Evolutionary conservation across 1,140 invertebrate species (phyloP).

Genomic region (Diabrotica virgifera): DNA sequence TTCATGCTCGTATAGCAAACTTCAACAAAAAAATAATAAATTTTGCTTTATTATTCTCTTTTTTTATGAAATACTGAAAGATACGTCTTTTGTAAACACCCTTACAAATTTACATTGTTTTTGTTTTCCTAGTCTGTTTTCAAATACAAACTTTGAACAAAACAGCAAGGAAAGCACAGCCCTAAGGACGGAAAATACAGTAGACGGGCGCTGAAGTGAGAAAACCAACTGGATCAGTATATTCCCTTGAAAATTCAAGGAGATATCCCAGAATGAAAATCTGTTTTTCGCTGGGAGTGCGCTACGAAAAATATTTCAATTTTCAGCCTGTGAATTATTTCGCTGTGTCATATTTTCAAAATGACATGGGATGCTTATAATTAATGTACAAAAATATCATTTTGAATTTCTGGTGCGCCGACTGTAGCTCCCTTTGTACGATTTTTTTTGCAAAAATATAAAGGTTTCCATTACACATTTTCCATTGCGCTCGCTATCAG

Average conservation of each 20-base stretch:
- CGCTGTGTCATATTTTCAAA: conserved; percentile 4
- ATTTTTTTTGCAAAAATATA: too few relatives aligned
- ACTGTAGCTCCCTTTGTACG: too few relatives aligned
- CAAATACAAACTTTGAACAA: conserved; percentile 39
- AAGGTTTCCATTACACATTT: too few relatives aligned
- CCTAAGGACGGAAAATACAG: conserved; percentile 16
- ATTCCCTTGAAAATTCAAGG: conserved; percentile 39
- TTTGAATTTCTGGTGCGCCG: too few relatives aligned
- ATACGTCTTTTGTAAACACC: conserved; percentile 33
- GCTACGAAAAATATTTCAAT: conserved; percentile 3
- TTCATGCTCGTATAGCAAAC: too few relatives aligned
- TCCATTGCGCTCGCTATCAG: too few relatives aligned
- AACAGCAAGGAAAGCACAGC: conserved; percentile 35
- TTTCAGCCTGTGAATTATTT: conserved; percentile 7
- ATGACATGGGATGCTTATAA: neutral
- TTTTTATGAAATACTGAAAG: conserved; percentile 3
- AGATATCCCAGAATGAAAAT: conserved; percentile 30
- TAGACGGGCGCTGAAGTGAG: too few relatives aligned
- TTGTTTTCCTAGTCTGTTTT: conserved; percentile 34
- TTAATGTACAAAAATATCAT: too few relatives aligned
- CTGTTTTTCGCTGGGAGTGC: conserved; percentile 19
- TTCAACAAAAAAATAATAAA: too few relatives aligned
- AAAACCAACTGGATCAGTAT: too few relatives aligned
- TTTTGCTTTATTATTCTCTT: neutral
- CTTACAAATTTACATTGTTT: conserved; percentile 32